Evolutionary conservation across 2,113 vertebrate species (phyloP).

Genomic region (Falco punctatus): DNA sequence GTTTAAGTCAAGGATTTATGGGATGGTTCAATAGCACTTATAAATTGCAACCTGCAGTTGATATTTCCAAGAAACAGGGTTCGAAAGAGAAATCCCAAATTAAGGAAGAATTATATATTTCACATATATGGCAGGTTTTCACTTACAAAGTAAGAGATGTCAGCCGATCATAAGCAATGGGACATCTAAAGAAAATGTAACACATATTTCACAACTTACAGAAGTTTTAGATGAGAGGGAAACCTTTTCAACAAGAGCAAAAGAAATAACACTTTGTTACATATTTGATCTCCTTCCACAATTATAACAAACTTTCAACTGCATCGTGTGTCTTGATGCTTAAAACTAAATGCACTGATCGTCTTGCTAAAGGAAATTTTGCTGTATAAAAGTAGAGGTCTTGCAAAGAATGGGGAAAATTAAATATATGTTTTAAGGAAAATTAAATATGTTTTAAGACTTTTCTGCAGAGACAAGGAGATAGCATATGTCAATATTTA

Average conservation of each 20-base stretch:
- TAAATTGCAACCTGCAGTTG: not conserved
- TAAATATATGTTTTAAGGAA: not conserved
- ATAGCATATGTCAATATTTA: not conserved
- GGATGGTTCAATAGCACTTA: not conserved
- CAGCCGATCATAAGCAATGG: not conserved
- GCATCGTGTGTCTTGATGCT: not conserved
- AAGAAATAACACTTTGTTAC: not conserved
- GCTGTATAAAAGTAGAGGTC: not conserved
- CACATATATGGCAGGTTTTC: not conserved
- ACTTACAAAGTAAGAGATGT: not conserved
- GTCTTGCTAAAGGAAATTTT: not conserved
- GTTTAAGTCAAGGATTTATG: not conserved
- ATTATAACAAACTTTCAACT: not conserved
- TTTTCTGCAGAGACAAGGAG: not conserved
- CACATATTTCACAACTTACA: not conserved
- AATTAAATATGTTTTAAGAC: not conserved
- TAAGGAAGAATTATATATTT: not conserved
- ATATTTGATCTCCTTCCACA: not conserved
- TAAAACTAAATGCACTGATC: not conserved
- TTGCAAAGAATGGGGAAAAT: not conserved
- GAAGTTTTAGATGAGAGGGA: not conserved
- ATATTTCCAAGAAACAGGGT: not conserved
- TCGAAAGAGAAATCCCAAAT: not conserved
- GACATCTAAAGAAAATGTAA: not conserved
- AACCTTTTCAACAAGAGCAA: not conserved